phyloP scores from a whole-genome alignment of 2,888 invertebrate genomes.

The Ennomos fuscantarius region DNA sequence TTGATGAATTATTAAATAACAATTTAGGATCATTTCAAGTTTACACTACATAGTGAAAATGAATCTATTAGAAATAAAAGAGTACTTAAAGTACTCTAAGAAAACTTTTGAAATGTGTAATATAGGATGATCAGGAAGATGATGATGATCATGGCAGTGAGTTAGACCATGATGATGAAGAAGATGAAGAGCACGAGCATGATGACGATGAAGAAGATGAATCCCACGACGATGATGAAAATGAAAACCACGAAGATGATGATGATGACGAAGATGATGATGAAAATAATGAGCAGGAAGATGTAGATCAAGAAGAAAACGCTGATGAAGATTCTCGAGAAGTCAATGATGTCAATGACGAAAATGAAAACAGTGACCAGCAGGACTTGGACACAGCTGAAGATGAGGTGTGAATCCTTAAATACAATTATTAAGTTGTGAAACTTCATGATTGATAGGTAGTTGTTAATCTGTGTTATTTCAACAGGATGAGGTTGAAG shows the following conservation, averaged over 20 bases:
- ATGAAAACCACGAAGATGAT: conserved; percentile 53
- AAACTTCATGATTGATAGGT: background rate
- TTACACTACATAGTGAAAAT: no score
- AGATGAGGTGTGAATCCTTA: conserved; percentile 45
- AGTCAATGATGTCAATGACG: conserved; percentile 43
- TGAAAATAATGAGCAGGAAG: conserved; percentile 49
- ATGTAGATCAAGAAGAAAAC: conserved; percentile 55
- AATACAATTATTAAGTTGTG: conserved; percentile 10
- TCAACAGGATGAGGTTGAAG: conserved; percentile 47
- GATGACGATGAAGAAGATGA: conserved; percentile 46
- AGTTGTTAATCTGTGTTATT: conserved; percentile 19
- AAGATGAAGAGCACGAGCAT: conserved; percentile 11
- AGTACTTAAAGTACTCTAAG: no score
- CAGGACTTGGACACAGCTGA: conserved; percentile 46
- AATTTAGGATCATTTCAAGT: no score
- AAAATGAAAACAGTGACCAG: conserved; percentile 48
- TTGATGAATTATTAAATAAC: no score
- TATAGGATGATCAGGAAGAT: conserved; percentile 57
- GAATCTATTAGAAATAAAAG: no score
- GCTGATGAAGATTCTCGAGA: conserved; percentile 46
- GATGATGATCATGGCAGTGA: conserved; percentile 45
- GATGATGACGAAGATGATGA: conserved; percentile 52
- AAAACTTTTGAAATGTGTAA: conserved; percentile 34
- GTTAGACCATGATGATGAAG: conserved; percentile 55
- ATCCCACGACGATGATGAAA: conserved; percentile 38